Base-by-base conservation (phyloP, 2,113 vertebrate genomes). In the Ancistrus triradiatus region DNA sequence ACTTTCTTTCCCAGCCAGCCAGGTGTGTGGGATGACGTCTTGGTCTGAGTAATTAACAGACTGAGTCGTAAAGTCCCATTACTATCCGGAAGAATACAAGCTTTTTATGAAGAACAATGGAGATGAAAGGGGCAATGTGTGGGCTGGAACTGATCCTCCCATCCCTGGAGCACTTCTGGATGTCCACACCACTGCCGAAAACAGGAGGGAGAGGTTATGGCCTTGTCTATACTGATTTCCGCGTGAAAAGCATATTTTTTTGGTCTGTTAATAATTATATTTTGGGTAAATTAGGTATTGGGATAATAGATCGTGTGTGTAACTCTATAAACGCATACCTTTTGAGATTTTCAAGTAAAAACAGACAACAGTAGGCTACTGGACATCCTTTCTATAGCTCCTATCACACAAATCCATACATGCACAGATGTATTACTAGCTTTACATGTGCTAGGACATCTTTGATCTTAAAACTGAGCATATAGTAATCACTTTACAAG, bases 381-480 rank as follows among this genome's bases (percentile, higher is more conserved):
- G n/a, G n/a, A n/a, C n/a, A n/a, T n/a, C n/a, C n/a, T n/a, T n/a
- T n/a, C n/a, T n/a, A n/a, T n/a, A n/a, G n/a, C 33, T 59, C 59
- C 50, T 33, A 33, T 53, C 49, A 56, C 63, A 57, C 61, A 59
- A 52, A 40, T 24, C 17, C 33, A 43, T 50, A 48, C 63, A 58
- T 21, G 25, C 28, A 52, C 46, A 42, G 47, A 63, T 35, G 33
- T 53, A 25, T 21, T 33, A 22, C 40, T 40, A 53, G 89, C 90
- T 89, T 84, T 68, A 86, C 86, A 87, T 88, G 88, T 87, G 82
- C 50, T 82, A 81, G 87, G 86, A 88, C 86, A 89, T 90, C 87
- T 91, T 92, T 90, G 85, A 90, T 92, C 90, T 92, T 92, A 91
- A 86, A 92, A 91, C 90, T 89, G 87, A 91, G 86, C 85, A n/a